Evolutionary conservation across 1,140 invertebrate genomes (phyloP), one percentile per base, ranked within the genome.

Genomic region (Trichonephila clavipes): DNA sequence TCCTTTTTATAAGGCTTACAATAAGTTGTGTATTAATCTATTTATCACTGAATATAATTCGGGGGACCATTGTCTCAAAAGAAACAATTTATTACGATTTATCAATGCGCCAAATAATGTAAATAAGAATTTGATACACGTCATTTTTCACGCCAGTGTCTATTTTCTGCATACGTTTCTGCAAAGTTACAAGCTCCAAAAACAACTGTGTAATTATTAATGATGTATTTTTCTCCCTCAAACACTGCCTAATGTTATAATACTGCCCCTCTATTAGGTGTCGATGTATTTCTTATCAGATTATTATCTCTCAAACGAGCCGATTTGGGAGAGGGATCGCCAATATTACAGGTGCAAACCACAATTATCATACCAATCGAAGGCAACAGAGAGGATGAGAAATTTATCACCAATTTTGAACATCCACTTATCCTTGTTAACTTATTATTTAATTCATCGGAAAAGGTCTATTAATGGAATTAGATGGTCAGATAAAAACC

Each of bases 371-470:
- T 66, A 40, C 59, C 62, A 66, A 61, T 44, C 19, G 86, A 7
- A 24, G 34, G 18, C 19, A 64, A 12, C 28, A 44, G n/a, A 88
- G 19, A 10, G 21, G 12, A 59, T 51, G 51, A 40, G 58, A 88
- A 34, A 88, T 88, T 88, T 88, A 88, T 88, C 61, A 66, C 86
- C 34, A 66, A 88, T 88, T 69, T 88, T 21, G 24, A 66, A 66
- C 59, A 19, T n/a, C 62, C 34, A 66, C 62, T 88, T 88, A 88
- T 59, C 44, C 12, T 19, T 61, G 61, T 88, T 66, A 21, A 28
- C 62, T 40, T 64, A 62, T 62, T 66, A 62, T 88, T 88, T 88
- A 88, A 88, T 66, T 88, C 61, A n/a, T n/a, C 12, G 34, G 19
- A 88, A 44, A 66, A 61, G 14, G n/a, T 44, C 34, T 40, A 88